A percentile compares a stretch with the other conserved stretches of the same genome.
Conservation (phyloP, 2,888 invertebrate species). For the Mythimna ferrago region DNA sequence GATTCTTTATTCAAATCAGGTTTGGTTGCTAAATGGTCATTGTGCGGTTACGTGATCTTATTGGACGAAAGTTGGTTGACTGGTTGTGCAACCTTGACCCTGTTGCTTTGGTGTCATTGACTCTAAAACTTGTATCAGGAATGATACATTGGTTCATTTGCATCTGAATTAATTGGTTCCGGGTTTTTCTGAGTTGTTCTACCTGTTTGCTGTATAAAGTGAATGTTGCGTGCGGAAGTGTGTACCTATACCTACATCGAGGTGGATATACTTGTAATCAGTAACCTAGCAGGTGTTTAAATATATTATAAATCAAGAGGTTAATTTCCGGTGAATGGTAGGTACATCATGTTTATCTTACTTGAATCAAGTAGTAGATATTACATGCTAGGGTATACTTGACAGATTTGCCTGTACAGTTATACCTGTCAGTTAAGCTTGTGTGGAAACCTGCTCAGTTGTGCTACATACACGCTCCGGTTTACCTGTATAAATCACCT, state of each 20-base stretch:
- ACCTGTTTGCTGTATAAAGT: too few relatives aligned
- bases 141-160: constrained; percentile 4
- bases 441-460: too few relatives aligned
- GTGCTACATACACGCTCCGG: too few relatives aligned
- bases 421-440: too few relatives aligned
- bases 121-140: constrained; percentile 32
- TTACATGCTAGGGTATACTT: too few relatives aligned
- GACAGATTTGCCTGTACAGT: too few relatives aligned
- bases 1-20: constrained; percentile 46
- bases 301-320: neutral
- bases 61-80: constrained; percentile 53
- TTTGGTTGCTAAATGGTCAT: constrained; percentile 50
- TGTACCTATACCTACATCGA: neutral
- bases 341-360: too few relatives aligned
- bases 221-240: neutral
- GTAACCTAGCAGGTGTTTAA: neutral
- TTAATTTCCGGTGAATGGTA: neutral
- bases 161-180: neutral
- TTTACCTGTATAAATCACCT: too few relatives aligned
- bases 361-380: too few relatives aligned
- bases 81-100: constrained; percentile 43
- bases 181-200: neutral
- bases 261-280: neutral
- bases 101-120: constrained; percentile 57
- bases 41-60: constrained; percentile 59